These are phyloP conservation scores for Arion vulgaris DNA, from an alignment of 1,140 invertebrate species.

Conservation along the genomic window DNA sequence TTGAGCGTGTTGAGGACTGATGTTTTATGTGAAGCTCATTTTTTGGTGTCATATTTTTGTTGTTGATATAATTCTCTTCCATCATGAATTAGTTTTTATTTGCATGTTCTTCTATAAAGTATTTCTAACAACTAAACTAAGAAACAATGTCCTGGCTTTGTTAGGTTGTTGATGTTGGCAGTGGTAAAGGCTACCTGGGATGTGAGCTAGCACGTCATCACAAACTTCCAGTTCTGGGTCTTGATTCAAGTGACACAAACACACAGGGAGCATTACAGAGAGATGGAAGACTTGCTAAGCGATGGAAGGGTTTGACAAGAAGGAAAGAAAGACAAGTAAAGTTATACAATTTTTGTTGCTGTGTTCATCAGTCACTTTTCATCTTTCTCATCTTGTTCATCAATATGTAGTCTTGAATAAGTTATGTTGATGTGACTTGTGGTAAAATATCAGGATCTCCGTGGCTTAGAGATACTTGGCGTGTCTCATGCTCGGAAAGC, in stretches of 20 bases:
- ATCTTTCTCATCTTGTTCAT: not conserved
- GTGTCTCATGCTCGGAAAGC: too few relatives aligned
- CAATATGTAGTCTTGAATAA: too few relatives aligned
- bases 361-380: not conserved
- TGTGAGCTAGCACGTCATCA: constrained; percentile 80
- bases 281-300: constrained; percentile 72
- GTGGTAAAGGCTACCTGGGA: constrained; percentile 88
- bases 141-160: not conserved
- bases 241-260: constrained; percentile 82
- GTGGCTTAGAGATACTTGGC: too few relatives aligned
- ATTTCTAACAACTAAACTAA: too few relatives aligned
- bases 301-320: constrained; percentile 50
- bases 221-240: constrained; percentile 82
- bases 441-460: not conserved
- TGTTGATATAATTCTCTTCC: not conserved
- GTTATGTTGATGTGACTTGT: not conserved
- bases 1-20: too few relatives aligned
- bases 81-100: not conserved
- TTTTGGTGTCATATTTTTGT: too few relatives aligned
- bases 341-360: not conserved
- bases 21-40: too few relatives aligned
- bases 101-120: not conserved
- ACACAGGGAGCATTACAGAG: constrained; percentile 79
- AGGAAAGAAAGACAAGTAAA: constrained; percentile 1
- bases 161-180: constrained; percentile 85